Conservation (phyloP, 2,797 vertebrate genomes). For the Gymnoscopelus microlampas region DNA sequence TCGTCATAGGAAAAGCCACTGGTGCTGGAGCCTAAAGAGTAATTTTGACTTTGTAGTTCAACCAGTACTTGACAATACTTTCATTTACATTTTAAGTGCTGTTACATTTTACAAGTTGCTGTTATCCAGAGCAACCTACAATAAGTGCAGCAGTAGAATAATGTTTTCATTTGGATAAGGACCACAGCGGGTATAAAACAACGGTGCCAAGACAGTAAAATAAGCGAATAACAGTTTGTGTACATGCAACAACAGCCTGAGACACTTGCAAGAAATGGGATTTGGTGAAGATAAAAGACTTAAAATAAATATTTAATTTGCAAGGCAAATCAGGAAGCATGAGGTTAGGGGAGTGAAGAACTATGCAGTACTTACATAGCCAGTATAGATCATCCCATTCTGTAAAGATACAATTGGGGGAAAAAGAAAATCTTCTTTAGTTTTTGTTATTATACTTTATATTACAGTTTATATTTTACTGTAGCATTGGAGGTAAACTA, state of each 20-base stretch:
- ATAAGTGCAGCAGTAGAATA: background rate
- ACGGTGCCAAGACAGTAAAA: slow-evolving; percentile 16
- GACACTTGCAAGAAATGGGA: background rate
- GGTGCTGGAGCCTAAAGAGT: slow-evolving; percentile 85
- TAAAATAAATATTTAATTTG: background rate
- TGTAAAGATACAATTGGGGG: slow-evolving; percentile 56
- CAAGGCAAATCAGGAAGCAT: background rate
- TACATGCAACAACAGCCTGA: slow-evolving; percentile 4
- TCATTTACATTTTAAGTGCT: slow-evolving; percentile 12
- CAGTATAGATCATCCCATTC: slow-evolving; percentile 91
- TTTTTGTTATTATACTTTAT: background rate
- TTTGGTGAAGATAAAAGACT: background rate
- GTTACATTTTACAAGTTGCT: slow-evolving; percentile 1
- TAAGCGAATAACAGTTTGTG: slow-evolving; percentile 4
- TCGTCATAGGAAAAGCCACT: slow-evolving; percentile 88
- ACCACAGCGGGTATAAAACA: slow-evolving; percentile 26
- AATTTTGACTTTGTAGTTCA: background rate
- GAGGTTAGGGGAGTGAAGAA: background rate
- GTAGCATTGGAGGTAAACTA: background rate
- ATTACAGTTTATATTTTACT: no score
- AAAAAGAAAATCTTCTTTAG: slow-evolving; percentile 29
- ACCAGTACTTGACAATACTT: no score
- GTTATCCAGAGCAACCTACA: slow-evolving; percentile 22
- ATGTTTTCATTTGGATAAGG: background rate
- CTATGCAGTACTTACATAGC: slow-evolving; percentile 83